These are phyloP conservation scores for Lepus oiostolus DNA, from an alignment of 2,797 vertebrate species.

Conservation along the genomic window DNA sequence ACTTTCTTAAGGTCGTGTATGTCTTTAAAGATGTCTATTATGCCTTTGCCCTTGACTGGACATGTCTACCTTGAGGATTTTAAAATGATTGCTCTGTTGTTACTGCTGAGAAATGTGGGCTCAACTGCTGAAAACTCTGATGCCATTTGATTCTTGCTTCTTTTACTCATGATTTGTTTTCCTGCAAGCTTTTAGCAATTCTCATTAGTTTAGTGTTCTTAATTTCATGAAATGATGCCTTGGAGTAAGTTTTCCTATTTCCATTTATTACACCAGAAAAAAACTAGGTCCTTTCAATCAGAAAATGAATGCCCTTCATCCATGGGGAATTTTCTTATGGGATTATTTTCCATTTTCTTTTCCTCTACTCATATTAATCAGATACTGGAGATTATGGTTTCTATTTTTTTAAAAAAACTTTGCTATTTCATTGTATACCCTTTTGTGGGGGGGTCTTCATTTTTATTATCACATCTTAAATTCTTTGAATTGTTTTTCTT, in stretches of 20 bases:
- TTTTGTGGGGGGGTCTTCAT: neutral
- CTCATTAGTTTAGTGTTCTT: neutral
- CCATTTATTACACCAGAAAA: neutral
- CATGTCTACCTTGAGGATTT: neutral
- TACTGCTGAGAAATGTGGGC: neutral
- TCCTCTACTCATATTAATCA: neutral
- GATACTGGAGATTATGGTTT: neutral
- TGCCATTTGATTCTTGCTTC: neutral
- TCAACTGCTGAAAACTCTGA: neutral
- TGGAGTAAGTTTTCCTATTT: neutral
- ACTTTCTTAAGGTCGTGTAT: neutral
- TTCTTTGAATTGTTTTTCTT: neutral
- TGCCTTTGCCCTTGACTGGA: neutral
- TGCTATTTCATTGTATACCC: neutral
- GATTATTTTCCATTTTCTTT: neutral
- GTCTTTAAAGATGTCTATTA: neutral
- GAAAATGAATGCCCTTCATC: neutral
- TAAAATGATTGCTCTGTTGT: neutral
- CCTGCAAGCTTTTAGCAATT: neutral
- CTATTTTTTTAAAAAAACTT: rapidly evolving
- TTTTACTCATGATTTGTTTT: constrained; percentile 26
- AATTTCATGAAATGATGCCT: constrained; percentile 12
- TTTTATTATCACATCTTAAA: neutral
- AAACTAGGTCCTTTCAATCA: neutral
- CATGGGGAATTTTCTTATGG: neutral